Percentiles rank a stretch among this genome's conserved stretches.
Evolutionary conservation across 2,888 invertebrate genomes (phyloP).

Genomic region (Acleris laterana): DNA sequence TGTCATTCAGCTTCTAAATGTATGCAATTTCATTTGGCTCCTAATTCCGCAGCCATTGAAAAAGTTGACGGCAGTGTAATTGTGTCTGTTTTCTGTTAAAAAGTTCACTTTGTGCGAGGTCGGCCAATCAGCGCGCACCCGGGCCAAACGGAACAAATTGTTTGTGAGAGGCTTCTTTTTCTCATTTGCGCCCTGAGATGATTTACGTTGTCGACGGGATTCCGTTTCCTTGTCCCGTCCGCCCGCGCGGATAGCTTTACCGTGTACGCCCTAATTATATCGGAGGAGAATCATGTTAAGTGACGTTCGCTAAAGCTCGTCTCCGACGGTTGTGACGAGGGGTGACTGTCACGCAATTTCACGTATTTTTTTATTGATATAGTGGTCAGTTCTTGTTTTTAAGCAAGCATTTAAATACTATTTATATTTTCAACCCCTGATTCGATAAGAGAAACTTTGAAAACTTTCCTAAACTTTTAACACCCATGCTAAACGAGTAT

Average conservation of each 20-base stretch:
- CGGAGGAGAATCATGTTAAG: constrained; percentile 29
- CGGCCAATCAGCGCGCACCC: constrained; percentile 36
- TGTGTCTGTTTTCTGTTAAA: constrained; percentile 37
- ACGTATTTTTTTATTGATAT: no score
- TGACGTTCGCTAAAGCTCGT: constrained; percentile 6
- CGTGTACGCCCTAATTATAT: constrained; percentile 34
- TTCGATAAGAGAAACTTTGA: no score
- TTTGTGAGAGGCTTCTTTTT: constrained; percentile 39
- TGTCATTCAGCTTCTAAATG: constrained; percentile 17
- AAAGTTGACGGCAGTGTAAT: constrained; percentile 34
- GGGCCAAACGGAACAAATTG: constrained; percentile 38
- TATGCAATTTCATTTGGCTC: constrained; percentile 25
- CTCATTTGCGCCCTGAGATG: constrained; percentile 37
- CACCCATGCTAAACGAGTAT: no score
- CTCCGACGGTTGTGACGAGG: constrained; percentile 3
- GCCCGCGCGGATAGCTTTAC: constrained; percentile 26
- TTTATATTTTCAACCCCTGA: no score
- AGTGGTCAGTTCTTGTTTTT: no score
- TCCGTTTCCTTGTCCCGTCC: constrained; percentile 32
- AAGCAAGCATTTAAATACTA: no score
- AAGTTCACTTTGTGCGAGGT: constrained; percentile 35
- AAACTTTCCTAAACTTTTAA: no score
- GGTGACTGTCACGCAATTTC: background rate
- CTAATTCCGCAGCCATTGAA: constrained; percentile 15
- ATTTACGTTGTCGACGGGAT: constrained; percentile 37